A percentile compares a stretch with the other conserved stretches of the same genome.
phyloP scores from a whole-genome alignment of 1,140 invertebrate species.

The Yoshiicerus persimilis region DNA sequence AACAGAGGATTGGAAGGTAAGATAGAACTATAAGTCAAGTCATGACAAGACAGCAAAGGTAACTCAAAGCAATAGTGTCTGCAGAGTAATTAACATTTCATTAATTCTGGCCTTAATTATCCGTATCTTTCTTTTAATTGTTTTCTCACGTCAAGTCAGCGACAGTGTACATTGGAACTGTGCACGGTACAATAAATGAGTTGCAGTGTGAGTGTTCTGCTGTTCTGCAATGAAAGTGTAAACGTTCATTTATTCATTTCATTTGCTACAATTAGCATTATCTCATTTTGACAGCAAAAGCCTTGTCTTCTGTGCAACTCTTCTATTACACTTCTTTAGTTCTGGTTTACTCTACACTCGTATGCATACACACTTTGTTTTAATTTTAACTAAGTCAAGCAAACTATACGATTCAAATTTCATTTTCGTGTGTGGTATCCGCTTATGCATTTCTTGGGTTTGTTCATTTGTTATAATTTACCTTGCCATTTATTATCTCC shows the following conservation, averaged over 20 bases:
- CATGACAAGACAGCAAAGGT: not conserved
- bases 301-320: not conserved
- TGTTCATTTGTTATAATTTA: slow-evolving; percentile 8
- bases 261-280: slow-evolving; percentile 10
- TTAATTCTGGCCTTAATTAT: slow-evolving; percentile 34
- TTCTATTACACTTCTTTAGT: not conserved
- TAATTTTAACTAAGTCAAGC: no score
- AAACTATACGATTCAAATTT: not conserved
- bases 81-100: slow-evolving; percentile 33
- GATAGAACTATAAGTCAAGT: not conserved
- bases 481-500: slow-evolving; percentile 8
- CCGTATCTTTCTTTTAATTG: slow-evolving; percentile 29
- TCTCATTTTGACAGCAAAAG: slow-evolving; percentile 12
- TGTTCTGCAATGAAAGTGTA: not conserved
- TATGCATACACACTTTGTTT: no score
- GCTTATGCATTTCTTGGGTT: not conserved
- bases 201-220: no score
- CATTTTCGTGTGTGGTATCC: not conserved
- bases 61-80: not conserved
- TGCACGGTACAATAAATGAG: not conserved
- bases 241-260: slow-evolving; percentile 15
- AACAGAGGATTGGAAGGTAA: not conserved
- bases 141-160: slow-evolving; percentile 20
- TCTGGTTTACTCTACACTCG: not conserved
- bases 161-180: not conserved